Percentiles rank a stretch among this genome's conserved stretches.
These are phyloP conservation scores for Eupithecia tripunctaria DNA, from an alignment of 2,888 invertebrate genomes.

Conservation along the genomic window DNA sequence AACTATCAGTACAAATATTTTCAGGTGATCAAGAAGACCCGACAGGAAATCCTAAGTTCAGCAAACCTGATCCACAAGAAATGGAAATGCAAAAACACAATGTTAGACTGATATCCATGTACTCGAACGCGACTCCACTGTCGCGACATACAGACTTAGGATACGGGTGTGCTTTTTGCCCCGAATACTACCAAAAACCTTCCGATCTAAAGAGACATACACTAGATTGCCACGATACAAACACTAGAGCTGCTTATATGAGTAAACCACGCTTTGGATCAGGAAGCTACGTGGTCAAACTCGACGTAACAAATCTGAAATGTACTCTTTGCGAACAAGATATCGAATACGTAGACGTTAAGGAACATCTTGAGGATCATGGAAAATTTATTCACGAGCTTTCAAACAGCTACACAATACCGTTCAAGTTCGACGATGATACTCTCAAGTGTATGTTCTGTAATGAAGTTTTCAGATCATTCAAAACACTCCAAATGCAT, in stretches of 20 bases:
- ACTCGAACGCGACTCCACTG: conserved; percentile 64
- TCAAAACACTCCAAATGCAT: conserved; percentile 37
- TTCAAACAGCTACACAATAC: background rate
- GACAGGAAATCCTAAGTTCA: background rate
- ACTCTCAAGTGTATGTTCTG: conserved; percentile 42
- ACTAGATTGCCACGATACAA: conserved; percentile 49
- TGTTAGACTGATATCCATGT: conserved; percentile 53
- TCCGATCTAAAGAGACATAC: conserved; percentile 62
- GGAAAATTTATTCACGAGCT: background rate
- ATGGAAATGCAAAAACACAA: conserved; percentile 57
- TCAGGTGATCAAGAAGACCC: background rate
- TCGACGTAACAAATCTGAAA: conserved; percentile 61
- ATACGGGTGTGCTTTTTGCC: conserved; percentile 63
- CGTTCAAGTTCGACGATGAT: conserved; percentile 42
- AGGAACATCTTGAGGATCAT: background rate
- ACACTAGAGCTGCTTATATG: conserved; percentile 47
- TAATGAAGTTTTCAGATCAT: conserved; percentile 29
- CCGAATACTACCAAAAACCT: conserved; percentile 48
- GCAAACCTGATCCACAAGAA: conserved; percentile 27
- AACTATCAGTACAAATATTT: background rate
- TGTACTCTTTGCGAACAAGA: conserved; percentile 32
- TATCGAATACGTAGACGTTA: background rate
- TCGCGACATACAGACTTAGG: conserved; percentile 56
- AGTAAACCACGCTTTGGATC: conserved; percentile 35
- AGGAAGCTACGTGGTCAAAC: conserved; percentile 46